phyloP scores from a whole-genome alignment of 2,797 vertebrate species.

The Malurus splendens region DNA sequence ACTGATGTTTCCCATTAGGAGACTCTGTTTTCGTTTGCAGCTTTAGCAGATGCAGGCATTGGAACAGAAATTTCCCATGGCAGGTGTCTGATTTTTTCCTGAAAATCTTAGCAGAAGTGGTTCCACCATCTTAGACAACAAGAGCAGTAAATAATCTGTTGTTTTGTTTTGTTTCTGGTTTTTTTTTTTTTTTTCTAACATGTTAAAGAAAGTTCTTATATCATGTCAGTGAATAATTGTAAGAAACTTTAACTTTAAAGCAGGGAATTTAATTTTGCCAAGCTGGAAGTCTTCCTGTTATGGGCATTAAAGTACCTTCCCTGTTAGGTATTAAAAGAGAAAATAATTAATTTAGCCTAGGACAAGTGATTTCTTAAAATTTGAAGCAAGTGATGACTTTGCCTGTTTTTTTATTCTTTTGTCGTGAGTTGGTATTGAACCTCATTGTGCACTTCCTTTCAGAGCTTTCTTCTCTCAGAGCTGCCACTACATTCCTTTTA shows the following conservation, averaged over 20 bases:
- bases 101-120: background rate
- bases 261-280: background rate
- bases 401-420: background rate
- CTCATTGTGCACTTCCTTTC: background rate
- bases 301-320: too few relatives aligned
- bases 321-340: background rate
- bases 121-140: background rate
- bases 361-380: background rate
- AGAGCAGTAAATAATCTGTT: background rate
- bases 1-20: slow-evolving; percentile 1
- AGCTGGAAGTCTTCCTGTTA: background rate
- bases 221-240: background rate
- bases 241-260: background rate
- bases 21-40: background rate
- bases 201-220: background rate
- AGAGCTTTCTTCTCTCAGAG: background rate
- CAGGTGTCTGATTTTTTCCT: background rate
- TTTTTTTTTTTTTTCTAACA: background rate
- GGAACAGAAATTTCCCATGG: background rate
- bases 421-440: background rate
- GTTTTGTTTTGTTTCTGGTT: background rate
- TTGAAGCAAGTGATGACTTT: background rate
- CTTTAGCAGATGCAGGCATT: background rate
- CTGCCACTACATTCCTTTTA: background rate
- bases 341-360: background rate